These are phyloP conservation scores for Chaetops frenatus DNA, from an alignment of 2,113 vertebrate genomes.

Conservation along the genomic window DNA sequence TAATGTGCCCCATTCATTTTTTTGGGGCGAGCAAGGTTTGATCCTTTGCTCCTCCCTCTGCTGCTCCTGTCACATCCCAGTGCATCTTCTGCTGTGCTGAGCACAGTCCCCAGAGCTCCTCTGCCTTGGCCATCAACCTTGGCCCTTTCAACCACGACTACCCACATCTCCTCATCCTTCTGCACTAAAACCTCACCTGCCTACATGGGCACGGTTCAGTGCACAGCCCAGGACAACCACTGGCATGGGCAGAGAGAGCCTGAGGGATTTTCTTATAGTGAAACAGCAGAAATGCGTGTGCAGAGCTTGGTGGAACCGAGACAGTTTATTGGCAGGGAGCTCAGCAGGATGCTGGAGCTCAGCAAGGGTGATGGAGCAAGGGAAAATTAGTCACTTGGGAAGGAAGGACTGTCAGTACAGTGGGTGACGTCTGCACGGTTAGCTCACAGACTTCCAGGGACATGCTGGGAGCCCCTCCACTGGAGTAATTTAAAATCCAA, in stretches of 20 bases:
- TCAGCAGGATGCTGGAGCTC: background rate
- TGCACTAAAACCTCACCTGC: background rate
- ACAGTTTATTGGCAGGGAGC: background rate
- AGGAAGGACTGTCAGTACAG: background rate
- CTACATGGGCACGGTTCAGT: background rate
- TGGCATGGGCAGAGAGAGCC: background rate
- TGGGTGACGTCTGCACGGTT: background rate
- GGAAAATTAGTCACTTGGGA: background rate
- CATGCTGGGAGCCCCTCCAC: background rate
- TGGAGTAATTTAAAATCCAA: background rate
- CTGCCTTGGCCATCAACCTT: background rate
- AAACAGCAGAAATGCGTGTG: background rate
- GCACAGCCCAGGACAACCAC: background rate
- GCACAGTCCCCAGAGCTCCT: background rate
- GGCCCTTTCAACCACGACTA: accelerated
- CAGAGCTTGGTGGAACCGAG: background rate
- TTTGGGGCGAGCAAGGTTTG: background rate
- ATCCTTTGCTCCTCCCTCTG: background rate
- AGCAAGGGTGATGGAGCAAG: background rate
- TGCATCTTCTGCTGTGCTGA: background rate
- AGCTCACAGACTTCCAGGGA: background rate
- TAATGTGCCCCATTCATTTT: background rate
- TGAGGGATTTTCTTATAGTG: background rate
- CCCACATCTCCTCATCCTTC: background rate
- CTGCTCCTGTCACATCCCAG: background rate